These are phyloP conservation scores for Anguilla megastoma DNA, from an alignment of 2,797 vertebrate genomes.

Conservation along the genomic window DNA sequence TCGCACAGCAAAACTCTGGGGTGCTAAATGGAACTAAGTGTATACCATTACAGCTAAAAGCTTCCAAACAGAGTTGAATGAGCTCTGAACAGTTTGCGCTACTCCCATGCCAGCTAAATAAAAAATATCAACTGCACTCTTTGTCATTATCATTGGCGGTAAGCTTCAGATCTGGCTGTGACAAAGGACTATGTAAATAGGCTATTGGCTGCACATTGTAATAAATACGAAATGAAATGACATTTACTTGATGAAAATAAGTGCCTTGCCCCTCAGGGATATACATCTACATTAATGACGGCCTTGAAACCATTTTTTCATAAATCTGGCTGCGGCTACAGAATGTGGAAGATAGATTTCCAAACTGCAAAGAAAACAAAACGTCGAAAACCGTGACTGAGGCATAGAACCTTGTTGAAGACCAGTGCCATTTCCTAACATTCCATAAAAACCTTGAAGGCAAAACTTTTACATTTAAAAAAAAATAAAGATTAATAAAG, in stretches of 20 bases:
- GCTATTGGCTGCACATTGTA: slow-evolving; percentile 27
- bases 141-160: neutral
- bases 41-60: neutral
- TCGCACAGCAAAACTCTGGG: neutral
- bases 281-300: neutral
- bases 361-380: neutral
- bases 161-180: neutral
- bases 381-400: neutral
- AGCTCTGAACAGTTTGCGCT: neutral
- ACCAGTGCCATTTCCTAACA: neutral
- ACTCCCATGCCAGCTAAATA: neutral
- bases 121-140: neutral
- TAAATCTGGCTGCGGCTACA: neutral
- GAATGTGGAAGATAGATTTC: neutral
- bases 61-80: neutral
- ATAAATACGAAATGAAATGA: slow-evolving; percentile 19
- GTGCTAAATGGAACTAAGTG: neutral
- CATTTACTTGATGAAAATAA: neutral
- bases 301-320: neutral
- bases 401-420: neutral
- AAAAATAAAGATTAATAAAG: neutral
- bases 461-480: neutral
- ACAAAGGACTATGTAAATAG: too few species aligned
- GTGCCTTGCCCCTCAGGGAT: neutral
- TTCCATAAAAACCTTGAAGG: neutral